Conservation (phyloP, 2,797 vertebrate species). For the Acanthis flammea region DNA sequence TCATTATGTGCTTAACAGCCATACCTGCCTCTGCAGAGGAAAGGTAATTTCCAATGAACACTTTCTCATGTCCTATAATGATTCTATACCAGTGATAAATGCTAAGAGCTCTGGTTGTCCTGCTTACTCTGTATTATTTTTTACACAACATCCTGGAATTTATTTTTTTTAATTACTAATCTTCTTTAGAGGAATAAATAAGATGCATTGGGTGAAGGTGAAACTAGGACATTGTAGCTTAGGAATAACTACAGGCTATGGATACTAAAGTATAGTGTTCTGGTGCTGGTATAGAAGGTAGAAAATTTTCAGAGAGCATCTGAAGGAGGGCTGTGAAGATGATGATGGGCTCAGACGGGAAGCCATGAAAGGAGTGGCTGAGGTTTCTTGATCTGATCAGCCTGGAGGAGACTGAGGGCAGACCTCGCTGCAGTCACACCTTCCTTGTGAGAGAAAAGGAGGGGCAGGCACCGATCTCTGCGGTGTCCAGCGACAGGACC, state of each 20-base stretch:
- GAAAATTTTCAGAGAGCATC: not conserved
- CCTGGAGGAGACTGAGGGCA: not conserved
- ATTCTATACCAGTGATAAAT: not conserved
- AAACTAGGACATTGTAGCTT: not conserved
- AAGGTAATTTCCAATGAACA: not conserved
- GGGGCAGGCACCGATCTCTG: not conserved
- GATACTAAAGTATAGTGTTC: not conserved
- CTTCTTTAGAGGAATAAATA: not conserved
- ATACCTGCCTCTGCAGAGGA: not conserved
- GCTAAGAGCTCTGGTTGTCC: not conserved
- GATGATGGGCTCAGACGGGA: not conserved
- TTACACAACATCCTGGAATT: not conserved
- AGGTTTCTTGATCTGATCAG: not conserved
- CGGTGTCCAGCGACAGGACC: fast-evolving
- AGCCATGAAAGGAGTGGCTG: fast-evolving
- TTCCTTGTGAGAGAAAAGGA: fast-evolving
- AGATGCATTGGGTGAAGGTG: not conserved
- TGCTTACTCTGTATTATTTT: not conserved
- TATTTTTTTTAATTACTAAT: not conserved
- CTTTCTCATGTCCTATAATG: not conserved
- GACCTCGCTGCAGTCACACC: fast-evolving
- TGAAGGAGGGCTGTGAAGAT: no score
- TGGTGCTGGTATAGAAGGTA: not conserved
- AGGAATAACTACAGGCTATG: not conserved
- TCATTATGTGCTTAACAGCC: not conserved